Evolutionary conservation across 2,797 vertebrate species (phyloP).

Genomic region (Tokudaia tokunoshimensis): DNA sequence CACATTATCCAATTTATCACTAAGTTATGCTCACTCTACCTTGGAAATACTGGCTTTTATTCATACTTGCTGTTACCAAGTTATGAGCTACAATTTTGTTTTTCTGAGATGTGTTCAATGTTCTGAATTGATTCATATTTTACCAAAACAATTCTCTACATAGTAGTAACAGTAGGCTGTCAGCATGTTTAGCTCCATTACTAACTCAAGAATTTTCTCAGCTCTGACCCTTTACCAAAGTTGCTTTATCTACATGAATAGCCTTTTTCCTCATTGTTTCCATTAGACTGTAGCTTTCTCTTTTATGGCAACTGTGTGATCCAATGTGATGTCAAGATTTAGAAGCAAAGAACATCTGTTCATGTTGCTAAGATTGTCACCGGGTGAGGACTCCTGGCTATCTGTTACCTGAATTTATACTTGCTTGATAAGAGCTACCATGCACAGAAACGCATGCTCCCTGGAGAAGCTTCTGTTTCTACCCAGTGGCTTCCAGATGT

Average conservation of each 20-base stretch:
- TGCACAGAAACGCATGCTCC: background rate
- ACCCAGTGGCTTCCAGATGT: background rate
- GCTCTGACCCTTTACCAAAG: background rate
- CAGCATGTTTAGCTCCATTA: background rate
- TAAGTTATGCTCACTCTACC: background rate
- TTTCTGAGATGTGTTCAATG: background rate
- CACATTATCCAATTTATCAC: background rate
- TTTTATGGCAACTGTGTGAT: background rate
- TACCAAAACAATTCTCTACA: background rate
- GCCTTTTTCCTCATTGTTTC: background rate
- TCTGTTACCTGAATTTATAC: background rate
- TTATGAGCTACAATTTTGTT: background rate
- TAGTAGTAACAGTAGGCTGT: background rate
- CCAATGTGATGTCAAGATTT: background rate
- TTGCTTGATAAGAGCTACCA: background rate
- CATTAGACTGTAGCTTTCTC: background rate
- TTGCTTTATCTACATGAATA: background rate
- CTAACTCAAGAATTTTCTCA: background rate
- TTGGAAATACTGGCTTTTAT: background rate
- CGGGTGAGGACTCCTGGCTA: background rate
- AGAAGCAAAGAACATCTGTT: background rate
- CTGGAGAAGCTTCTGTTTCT: background rate
- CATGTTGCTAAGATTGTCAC: background rate
- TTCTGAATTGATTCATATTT: background rate
- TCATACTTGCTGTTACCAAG: background rate